Base-by-base conservation (phyloP, 1,140 invertebrate species). In the Drosophila virilis region DNA sequence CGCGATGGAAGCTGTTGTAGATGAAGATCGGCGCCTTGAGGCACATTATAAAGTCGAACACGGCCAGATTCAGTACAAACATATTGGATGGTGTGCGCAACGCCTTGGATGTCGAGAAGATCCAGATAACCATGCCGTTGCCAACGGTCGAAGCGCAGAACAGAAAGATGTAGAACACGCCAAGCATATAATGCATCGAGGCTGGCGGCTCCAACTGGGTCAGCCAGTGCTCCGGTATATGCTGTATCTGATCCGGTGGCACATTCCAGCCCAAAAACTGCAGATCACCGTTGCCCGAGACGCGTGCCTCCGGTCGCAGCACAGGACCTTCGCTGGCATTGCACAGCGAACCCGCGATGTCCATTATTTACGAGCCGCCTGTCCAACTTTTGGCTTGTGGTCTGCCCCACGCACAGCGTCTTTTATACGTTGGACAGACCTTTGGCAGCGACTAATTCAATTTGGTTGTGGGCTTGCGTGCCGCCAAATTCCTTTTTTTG, bases 11-110 rank as follows among this genome's bases (percentile, higher is more conserved):
- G 4, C 96, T 97, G 89, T 97, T 97, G 90, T 97, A 97, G 74
- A 98, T 97, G 91, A 97, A 97, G 76, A 97, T 95, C 0, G 97
- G 97, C 1, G 96, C 95, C 93, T 97, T 97, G 1, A 95, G 83
- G 95, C 97, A 97, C 97, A 97, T 98, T 13, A 97, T 93, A 80
- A 97, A 96, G 91, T 98, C 97, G 73, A 96, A 95, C 38, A 98
- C 93, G 7, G 97, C 97, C 85, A 98, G 92, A 91, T 98, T 97
- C 6, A 98, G 94, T 3, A 98, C 96, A 66, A 98, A 96, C 92
- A 98, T 95, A 83, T 98, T 98, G 8, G 97, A 98, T 12, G 97
- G 96, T 1, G 97, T 98, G 76, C 97, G 94, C 54, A 98, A 92
- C 48, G 94, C 94, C 92, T 97, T 97, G 4, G 96, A 91, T 33